Evolutionary conservation across 2,797 vertebrate species (phyloP).

Genomic region (Siniperca obscura): DNA sequence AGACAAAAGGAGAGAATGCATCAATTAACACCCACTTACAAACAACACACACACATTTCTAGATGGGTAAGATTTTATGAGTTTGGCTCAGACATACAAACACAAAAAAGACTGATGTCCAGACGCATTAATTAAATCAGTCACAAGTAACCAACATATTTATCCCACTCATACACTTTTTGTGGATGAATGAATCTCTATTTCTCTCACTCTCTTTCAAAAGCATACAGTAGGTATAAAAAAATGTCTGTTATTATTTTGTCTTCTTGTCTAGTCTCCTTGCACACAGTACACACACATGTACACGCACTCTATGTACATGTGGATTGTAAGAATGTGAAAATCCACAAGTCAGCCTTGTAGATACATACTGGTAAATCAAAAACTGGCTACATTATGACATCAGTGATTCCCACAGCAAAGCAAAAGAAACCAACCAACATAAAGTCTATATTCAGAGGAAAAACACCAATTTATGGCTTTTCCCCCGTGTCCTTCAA

Average conservation of each 20-base stretch:
- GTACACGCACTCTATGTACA: neutral
- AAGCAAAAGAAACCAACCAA: neutral
- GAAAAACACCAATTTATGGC: neutral
- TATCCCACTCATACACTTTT: constrained; percentile 8
- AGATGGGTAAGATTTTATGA: constrained; percentile 48
- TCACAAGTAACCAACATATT: constrained; percentile 27
- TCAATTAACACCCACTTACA: constrained; percentile 83
- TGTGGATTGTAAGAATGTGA: neutral
- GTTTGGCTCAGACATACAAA: constrained; percentile 32
- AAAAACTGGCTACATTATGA: neutral
- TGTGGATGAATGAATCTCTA: constrained; percentile 18
- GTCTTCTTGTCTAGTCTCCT: neutral
- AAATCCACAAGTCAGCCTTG: neutral
- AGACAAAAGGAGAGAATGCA: constrained; percentile 80
- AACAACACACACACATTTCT: constrained; percentile 53
- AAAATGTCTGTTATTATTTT: neutral
- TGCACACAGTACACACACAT: neutral
- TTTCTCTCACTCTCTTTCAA: constrained; percentile 21
- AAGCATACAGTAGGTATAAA: neutral
- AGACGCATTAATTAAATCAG: constrained; percentile 39
- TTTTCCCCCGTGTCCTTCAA: neutral
- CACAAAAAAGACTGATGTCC: constrained; percentile 26
- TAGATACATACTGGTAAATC: neutral
- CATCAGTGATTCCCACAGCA: neutral
- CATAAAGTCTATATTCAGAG: neutral